Base-by-base conservation (phyloP, 2,888 invertebrate species). In the Pedicia rivosa region DNA sequence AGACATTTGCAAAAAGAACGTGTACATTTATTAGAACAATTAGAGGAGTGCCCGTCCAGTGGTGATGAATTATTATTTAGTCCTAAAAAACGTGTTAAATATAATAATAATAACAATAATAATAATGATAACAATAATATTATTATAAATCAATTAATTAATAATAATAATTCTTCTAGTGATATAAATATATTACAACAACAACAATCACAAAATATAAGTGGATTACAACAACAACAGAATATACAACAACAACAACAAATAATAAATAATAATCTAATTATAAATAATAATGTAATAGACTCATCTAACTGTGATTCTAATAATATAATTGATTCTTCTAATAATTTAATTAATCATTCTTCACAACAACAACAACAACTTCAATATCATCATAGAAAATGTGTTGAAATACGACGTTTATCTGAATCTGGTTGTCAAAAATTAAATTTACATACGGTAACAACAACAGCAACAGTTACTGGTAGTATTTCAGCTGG, bases 31-130 rank as follows among this genome's bases (percentile, higher is more conserved):
- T 62, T 77, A 46, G 77, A 78, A 55, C 75, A 78, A 54, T 65
- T 74, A 49, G 74, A 75, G 51, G 76, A 77, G 50, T 74, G 74
- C 62, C 71, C 70, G 49, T 75, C 75, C 55, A 74, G 74, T 51
- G 75, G 75, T 43, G 76, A 76, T 56, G 76, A 76, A 53, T 53
- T 69, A 47, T 67, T 72, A 45, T 32, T 32, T 32, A 70, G 70
- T 47, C 72, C 75, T 41, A 74, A 74, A 52, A 77, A 77, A 55
- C 67, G 75, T 42, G 60, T 69, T 42, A 75, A 75, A 55, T 63
- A 74, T 48, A 72, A 74, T 47, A 63, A 67, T 51, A 43, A 13
- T 12, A n/a, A 27, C 7, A 35, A 35, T 35, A 16, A n/a, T 5
- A 35, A 35, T 35, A 24, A 3, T 24, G n/a, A 7, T 24, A 24